Conservation (phyloP, 2,797 vertebrate genomes). For the Coendou prehensilis region DNA sequence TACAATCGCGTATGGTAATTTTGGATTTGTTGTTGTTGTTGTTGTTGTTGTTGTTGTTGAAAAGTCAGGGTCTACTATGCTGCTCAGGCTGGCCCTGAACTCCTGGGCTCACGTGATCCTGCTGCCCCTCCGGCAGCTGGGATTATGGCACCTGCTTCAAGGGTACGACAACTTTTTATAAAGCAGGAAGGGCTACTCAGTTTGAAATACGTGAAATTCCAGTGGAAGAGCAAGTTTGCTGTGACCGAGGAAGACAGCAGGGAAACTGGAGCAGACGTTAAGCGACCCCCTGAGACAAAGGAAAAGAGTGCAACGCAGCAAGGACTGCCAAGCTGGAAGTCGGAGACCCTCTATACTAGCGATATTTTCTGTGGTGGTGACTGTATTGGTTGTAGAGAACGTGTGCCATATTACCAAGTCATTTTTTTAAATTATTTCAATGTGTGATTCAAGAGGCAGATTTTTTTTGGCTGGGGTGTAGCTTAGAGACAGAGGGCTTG, state of each 20-base stretch:
- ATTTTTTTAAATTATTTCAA: background rate
- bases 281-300: constrained; percentile 53
- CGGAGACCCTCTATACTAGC: constrained; percentile 28
- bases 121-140: background rate
- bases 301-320: background rate
- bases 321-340: background rate
- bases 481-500: too few species aligned
- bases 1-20: background rate
- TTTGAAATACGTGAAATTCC: constrained; percentile 33
- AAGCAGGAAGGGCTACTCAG: constrained; percentile 20
- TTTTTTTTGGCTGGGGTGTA: background rate
- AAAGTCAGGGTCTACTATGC: background rate
- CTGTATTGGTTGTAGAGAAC: constrained; percentile 43
- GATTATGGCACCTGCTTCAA: background rate
- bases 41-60: background rate
- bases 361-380: constrained; percentile 12
- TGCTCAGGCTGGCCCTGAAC: background rate
- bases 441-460: constrained; percentile 10
- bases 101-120: background rate
- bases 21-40: background rate
- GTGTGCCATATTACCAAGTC: background rate
- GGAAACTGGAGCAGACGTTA: background rate
- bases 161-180: background rate
- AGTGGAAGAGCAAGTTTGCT: background rate
- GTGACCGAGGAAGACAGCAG: background rate